A percentile compares a stretch with the other conserved stretches of the same genome.
Conservation (phyloP, 2,888 invertebrate species). For the Camponotus fellah region DNA sequence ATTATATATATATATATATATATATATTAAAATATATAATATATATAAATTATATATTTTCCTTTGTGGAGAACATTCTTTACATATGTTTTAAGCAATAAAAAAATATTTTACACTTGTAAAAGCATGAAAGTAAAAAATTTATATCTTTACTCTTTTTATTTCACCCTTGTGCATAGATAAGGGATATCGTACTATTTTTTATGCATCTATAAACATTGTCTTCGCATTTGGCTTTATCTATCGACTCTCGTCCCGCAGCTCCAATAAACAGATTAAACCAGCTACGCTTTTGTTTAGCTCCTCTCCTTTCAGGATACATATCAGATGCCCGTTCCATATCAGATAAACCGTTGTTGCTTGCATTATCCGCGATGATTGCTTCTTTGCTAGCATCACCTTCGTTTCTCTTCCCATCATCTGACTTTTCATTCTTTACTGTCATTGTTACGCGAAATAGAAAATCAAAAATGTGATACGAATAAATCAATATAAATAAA, state of each 20-base stretch:
- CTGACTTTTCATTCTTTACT: constrained; percentile 1
- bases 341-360: neutral
- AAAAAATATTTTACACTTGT: neutral
- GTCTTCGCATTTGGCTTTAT: constrained; percentile 93
- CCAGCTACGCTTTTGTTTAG: constrained; percentile 87
- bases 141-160: neutral
- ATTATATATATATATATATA: no score
- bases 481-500: constrained; percentile 23
- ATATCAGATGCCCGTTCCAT: constrained; percentile 87
- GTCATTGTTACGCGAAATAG: neutral
- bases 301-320: constrained; percentile 93
- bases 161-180: neutral
- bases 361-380: neutral
- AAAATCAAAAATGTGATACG: neutral
- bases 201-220: constrained; percentile 92
- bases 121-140: neutral
- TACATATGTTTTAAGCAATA: constrained; percentile 12
- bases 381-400: neutral
- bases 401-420: neutral
- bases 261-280: constrained; percentile 88
- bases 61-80: neutral
- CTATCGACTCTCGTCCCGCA: constrained; percentile 90
- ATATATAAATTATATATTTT: no score
- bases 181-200: constrained; percentile 87
- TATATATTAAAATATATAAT: no score